Evolutionary conservation across 2,113 vertebrate genomes (phyloP), one percentile per base, ranked within the genome.

Genomic region (Irena cyanogastra): DNA sequence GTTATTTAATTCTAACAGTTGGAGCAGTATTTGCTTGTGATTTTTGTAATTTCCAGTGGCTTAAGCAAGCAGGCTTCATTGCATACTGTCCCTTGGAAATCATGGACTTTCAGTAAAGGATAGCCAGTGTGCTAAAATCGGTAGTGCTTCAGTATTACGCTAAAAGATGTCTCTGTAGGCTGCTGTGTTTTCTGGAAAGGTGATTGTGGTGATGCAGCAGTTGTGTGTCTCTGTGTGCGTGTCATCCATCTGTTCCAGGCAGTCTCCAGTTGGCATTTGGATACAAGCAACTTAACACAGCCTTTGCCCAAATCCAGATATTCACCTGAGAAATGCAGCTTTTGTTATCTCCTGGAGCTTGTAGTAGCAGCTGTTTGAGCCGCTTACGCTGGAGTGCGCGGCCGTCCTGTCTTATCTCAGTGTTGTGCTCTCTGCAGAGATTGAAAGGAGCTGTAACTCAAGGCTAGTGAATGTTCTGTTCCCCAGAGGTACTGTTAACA

Each of bases 381-480:
- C 0, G 15, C 75, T 90, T 83, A 47, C 20, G 3, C 75, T 64
- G 68, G 56, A 64, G 69, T 63, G 71, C 17, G 1, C 2, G 60
- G 47, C 57, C 49, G 20, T 79, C 57, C 90, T 72, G 12, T 59
- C 95, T 95, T 94, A 93, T 88, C 92, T 52, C 28, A 4, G 59
- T 39, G 47, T 11, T 60, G 57, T 47, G 53, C 79, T 82, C 80
- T 52, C 54, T 53, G 64, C 60, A 56, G 41, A 76, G 83, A 41
- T 65, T 50, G 86, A 87, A 68, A 89, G 90, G 81, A 88, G 90
- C 74, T 88, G 76, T 87, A 93, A 94, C 83, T 88, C 90, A 69
- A 91, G 94, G 90, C 83, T 76, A 39, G 77, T 18, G 56, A 59
- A 76, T 74, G 37, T 70, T 90, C 71, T 87, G 74, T 70, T 90